A percentile compares a stretch with the other conserved stretches of the same genome.
Conservation (phyloP, 2,797 vertebrate species). For the Buphagus erythrorhynchus region DNA sequence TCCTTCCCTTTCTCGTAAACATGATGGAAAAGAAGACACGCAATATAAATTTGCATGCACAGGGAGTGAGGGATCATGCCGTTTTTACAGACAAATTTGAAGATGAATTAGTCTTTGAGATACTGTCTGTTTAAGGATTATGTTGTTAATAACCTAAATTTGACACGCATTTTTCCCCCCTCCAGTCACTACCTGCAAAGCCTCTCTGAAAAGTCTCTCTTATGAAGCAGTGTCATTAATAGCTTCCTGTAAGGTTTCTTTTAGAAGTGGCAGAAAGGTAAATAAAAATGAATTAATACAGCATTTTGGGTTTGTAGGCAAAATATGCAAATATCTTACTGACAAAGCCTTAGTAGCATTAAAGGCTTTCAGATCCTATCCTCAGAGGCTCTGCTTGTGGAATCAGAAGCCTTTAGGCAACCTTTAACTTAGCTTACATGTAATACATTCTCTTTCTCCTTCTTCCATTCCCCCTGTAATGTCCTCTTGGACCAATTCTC, state of each 20-base stretch:
- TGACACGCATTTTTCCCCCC: slow-evolving; percentile 20
- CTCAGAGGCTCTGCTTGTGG: slow-evolving; percentile 35
- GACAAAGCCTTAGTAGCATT: slow-evolving; percentile 54
- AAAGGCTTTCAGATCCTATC: slow-evolving; percentile 45
- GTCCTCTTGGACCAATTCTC: slow-evolving; percentile 60
- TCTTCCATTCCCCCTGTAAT: not conserved
- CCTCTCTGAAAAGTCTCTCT: slow-evolving; percentile 55
- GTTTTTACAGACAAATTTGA: slow-evolving; percentile 69
- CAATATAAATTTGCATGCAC: not conserved
- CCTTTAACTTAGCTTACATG: slow-evolving; percentile 38
- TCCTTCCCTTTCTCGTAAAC: slow-evolving; percentile 4
- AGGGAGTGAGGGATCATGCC: not conserved
- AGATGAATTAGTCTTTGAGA: slow-evolving; percentile 60
- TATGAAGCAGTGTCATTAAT: slow-evolving; percentile 49
- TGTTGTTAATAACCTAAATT: slow-evolving; percentile 62
- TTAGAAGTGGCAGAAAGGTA: slow-evolving; percentile 59
- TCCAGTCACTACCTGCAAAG: slow-evolving; percentile 59
- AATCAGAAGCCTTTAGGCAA: slow-evolving; percentile 58
- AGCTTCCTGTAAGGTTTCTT: slow-evolving; percentile 57
- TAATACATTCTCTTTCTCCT: not conserved
- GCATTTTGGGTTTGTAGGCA: slow-evolving; percentile 44
- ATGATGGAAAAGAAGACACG: not conserved
- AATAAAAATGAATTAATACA: slow-evolving; percentile 69
- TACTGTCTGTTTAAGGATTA: slow-evolving; percentile 61
- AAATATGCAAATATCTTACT: slow-evolving; percentile 63